These are phyloP conservation scores for Diabrotica undecimpunctata DNA, from an alignment of 1,140 invertebrate species.

Conservation along the genomic window DNA sequence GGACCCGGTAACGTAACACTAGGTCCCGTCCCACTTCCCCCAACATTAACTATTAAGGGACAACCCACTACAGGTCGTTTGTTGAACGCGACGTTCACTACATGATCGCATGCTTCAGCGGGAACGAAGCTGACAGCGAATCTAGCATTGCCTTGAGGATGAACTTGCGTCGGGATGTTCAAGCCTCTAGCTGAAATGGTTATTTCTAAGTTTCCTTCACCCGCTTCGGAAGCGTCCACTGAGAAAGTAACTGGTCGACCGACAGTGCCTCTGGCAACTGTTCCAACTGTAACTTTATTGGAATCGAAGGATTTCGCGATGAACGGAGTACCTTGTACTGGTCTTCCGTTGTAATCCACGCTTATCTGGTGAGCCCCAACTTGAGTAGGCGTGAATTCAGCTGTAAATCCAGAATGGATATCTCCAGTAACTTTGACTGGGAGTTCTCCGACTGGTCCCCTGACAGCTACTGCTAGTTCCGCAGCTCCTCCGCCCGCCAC, in stretches of 20 bases:
- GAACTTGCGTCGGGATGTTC: conserved; percentile 96
- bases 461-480: conserved; percentile 83
- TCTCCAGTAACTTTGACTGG: conserved; percentile 88
- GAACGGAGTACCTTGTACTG: conserved; percentile 85
- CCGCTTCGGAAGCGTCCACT: conserved; percentile 93
- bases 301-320: conserved; percentile 91
- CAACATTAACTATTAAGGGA: conserved; percentile 71
- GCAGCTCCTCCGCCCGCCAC: conserved; percentile 82
- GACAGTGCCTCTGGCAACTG: conserved; percentile 75
- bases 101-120: conserved; percentile 87
- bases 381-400: conserved; percentile 84
- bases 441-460: conserved; percentile 73
- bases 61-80: conserved; percentile 76
- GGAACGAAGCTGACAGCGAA: conserved; percentile 96
- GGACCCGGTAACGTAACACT: conserved; percentile 67
- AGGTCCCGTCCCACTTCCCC: conserved; percentile 67
- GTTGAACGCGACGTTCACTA: conserved; percentile 96
- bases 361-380: conserved; percentile 84
- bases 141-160: conserved; percentile 81
- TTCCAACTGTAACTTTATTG: conserved; percentile 76
- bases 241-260: conserved; percentile 87
- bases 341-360: conserved; percentile 82
- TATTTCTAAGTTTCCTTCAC: conserved; percentile 97
- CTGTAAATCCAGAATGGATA: conserved; percentile 78
- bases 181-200: conserved; percentile 90